These are phyloP conservation scores for Zaprionus ghesquierei DNA, from an alignment of 1,140 invertebrate species.

Conservation along the genomic window DNA sequence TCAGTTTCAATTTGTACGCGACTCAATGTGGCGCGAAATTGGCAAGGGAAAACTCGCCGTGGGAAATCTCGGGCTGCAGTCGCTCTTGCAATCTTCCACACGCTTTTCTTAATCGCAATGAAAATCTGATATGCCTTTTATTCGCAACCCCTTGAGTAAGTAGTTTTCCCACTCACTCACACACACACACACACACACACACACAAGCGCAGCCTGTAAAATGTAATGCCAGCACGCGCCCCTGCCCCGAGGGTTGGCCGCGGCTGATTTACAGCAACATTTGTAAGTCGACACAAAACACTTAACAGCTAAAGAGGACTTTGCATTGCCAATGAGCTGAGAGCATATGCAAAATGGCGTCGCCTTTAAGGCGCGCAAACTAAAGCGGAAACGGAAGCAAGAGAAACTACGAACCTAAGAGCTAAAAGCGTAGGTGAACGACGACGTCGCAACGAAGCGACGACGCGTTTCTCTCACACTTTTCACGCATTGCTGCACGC, in stretches of 20 bases:
- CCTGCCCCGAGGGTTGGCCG: conserved; percentile 12
- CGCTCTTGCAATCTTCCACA: conserved; percentile 15
- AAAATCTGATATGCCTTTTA: conserved; percentile 9
- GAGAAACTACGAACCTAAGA: conserved; percentile 18
- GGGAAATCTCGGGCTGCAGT: background rate
- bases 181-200: background rate
- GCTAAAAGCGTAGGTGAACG: conserved; percentile 32
- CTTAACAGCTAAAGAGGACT: conserved; percentile 78
- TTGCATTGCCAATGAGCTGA: conserved; percentile 71
- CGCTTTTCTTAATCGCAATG: conserved; percentile 8
- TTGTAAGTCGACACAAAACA: conserved; percentile 75
- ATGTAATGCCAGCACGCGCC: conserved; percentile 43
- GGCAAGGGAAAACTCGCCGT: background rate
- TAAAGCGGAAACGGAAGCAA: conserved; percentile 36
- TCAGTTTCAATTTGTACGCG: background rate
- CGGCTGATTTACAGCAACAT: conserved; percentile 69
- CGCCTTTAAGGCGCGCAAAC: conserved; percentile 30
- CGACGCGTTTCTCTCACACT: conserved; percentile 48
- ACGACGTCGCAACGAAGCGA: conserved; percentile 32
- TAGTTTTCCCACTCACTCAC: background rate
- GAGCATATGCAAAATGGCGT: conserved; percentile 39
- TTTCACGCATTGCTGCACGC: conserved; percentile 65
- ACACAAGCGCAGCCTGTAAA: conserved; percentile 22
- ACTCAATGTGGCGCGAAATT: background rate
- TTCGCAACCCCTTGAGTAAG: conserved; percentile 2